These are phyloP conservation scores for Carcinoscorpius rotundicauda DNA, from an alignment of 1,140 invertebrate genomes.

Conservation along the genomic window DNA sequence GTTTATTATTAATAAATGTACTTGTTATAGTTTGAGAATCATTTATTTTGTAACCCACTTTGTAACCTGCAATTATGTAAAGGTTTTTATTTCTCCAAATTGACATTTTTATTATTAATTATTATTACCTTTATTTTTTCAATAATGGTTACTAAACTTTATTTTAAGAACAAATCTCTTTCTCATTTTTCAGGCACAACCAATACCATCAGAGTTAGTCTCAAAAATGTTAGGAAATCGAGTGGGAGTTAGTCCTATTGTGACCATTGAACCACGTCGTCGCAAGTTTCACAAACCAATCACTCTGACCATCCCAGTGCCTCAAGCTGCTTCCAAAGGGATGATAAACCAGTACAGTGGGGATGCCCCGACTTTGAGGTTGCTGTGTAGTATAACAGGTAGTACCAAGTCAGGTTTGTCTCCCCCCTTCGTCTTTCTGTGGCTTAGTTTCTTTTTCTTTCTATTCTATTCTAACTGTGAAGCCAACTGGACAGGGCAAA, in stretches of 20 bases:
- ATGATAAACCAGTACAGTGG: constrained; percentile 97
- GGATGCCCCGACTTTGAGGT: constrained; percentile 80
- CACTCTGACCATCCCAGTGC: constrained; percentile 93
- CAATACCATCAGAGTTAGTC: constrained; percentile 89
- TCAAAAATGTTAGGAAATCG: constrained; percentile 93
- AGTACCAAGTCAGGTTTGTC: constrained; percentile 35
- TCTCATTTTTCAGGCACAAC: constrained; percentile 63
- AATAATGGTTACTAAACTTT: no score
- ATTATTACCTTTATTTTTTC: no score
- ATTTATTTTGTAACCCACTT: no score
- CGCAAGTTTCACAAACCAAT: constrained; percentile 99
- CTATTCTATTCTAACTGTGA: no score
- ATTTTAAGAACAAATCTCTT: no score
- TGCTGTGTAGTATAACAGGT: constrained; percentile 98
- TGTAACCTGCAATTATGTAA: no score
- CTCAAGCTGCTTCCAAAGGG: constrained; percentile 85
- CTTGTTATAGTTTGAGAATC: no score
- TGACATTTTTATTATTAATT: no score
- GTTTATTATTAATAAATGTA: no score
- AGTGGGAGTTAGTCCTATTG: constrained; percentile 96
- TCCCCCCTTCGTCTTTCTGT: constrained; percentile 25
- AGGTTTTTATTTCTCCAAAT: no score
- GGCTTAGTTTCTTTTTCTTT: constrained; percentile 22
- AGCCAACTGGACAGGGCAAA: no score
- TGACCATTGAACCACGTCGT: constrained; percentile 93